A percentile compares a stretch with the other conserved stretches of the same genome.
These are phyloP conservation scores for Cynodonichthys magdalenae DNA, from an alignment of 2,797 vertebrate species.

Conservation along the genomic window DNA sequence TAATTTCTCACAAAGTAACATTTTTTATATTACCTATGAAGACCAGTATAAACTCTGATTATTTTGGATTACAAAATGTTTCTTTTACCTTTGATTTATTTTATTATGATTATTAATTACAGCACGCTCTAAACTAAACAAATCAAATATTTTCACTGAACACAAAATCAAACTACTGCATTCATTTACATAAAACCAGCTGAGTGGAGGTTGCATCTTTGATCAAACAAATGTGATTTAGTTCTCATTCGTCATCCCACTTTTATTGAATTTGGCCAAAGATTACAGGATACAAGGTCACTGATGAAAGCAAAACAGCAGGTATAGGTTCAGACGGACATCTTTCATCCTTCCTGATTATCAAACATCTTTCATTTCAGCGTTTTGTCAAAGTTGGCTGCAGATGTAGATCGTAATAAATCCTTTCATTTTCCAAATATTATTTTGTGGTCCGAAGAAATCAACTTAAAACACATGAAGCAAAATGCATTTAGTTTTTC, in stretches of 20 bases:
- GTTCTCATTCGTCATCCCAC: constrained; percentile 17
- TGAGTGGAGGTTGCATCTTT: constrained; percentile 6
- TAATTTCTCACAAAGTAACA: neutral
- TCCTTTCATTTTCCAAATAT: constrained; percentile 4
- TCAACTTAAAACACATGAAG: no score
- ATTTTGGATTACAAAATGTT: no score
- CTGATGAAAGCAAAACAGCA: constrained; percentile 7
- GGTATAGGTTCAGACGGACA: neutral
- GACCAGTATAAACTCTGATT: no score
- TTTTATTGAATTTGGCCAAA: constrained; percentile 29
- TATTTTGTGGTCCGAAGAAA: constrained; percentile 14
- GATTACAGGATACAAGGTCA: constrained; percentile 34
- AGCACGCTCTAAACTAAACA: no score
- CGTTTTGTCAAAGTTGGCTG: constrained; percentile 13
- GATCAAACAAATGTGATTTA: constrained; percentile 11
- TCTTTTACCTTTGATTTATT: no score
- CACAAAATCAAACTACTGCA: no score
- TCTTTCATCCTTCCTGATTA: constrained; percentile 23
- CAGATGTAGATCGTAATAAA: constrained; percentile 9
- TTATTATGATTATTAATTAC: no score
- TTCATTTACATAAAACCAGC: neutral
- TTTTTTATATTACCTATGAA: no score
- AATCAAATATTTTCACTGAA: no score
- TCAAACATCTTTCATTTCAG: constrained; percentile 18
- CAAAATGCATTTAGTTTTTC: no score